Base-by-base conservation (phyloP, 2,113 vertebrate genomes). In the Gobius niger region DNA sequence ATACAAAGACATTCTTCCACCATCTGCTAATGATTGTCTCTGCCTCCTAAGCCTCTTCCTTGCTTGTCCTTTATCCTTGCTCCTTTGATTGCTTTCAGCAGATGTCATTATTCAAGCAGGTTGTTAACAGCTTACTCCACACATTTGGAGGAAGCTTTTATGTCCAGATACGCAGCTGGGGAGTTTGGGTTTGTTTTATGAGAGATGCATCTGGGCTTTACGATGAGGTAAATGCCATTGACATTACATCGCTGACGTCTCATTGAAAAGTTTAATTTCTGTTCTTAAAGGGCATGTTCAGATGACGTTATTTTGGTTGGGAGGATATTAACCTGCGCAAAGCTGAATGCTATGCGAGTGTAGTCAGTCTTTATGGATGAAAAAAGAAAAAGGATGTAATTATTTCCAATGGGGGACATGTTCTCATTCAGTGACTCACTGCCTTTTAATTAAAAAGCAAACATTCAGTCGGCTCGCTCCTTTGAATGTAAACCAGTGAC, bases 371-470 rank as follows among this genome's bases (percentile, higher is more conserved):
- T 72, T 52, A 76, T 65, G 68, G 70, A 75, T 78, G 63, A 72
- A n/a, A n/a, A n/a, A 34, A 34, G 5, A 73, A 81, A 82, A 73
- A 75, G 54, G 42, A 63, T 83, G 73, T 76, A 90, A 89, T 90
- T 90, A 89, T 90, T 84, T 88, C 80, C 81, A 53, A 61, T 66
- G 77, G 81, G 52, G 76, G 65, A 63, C 77, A 74, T 78, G 69
- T 76, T 85, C 87, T 78, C 70, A 70, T 69, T 81, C 74, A 66
- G 64, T 80, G 75, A 78, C 65, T 77, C 83, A 44, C 76, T 46
- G 64, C 49, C 59, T 85, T 85, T 91, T 87, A 87, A 90, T 90
- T 88, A 82, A 76, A 76, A 68, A 70, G 69, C 78, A 87, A 87
- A 89, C 59, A 79, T 84, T 73, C 82, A 85, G 88, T 90, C 75